Evolutionary conservation across 1,140 invertebrate genomes (phyloP).

Genomic region (Mactra quadrangularis): DNA sequence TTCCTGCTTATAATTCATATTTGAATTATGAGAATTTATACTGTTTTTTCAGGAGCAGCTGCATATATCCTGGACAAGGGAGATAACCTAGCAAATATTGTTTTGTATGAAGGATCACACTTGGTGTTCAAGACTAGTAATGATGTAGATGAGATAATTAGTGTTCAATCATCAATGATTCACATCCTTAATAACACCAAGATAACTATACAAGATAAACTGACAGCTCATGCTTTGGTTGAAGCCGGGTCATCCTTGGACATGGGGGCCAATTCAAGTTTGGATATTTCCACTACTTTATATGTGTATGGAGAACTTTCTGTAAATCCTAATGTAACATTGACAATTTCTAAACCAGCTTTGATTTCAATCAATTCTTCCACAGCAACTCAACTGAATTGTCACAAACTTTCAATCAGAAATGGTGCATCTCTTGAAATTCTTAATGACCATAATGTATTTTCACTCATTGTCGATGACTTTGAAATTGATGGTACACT

Average conservation of each 20-base stretch:
- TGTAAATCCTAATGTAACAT: slow-evolving; percentile 51
- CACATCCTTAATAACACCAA: slow-evolving; percentile 45
- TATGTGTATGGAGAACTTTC: slow-evolving; percentile 58
- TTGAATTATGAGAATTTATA: too few relatives aligned
- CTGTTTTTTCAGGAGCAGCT: slow-evolving; percentile 65
- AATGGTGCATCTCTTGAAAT: not conserved
- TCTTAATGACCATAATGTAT: slow-evolving; percentile 6
- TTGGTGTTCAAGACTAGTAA: slow-evolving; percentile 59
- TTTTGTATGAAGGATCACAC: slow-evolving; percentile 66
- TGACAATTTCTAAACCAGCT: slow-evolving; percentile 38
- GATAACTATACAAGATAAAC: slow-evolving; percentile 43
- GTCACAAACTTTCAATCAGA: not conserved
- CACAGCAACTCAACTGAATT: not conserved
- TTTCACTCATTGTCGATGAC: slow-evolving; percentile 42
- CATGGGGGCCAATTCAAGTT: slow-evolving; percentile 21
- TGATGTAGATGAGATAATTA: slow-evolving; percentile 50
- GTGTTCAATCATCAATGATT: slow-evolving; percentile 59
- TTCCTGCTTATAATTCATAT: too few relatives aligned
- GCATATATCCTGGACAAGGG: slow-evolving; percentile 63
- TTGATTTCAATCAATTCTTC: slow-evolving; percentile 32
- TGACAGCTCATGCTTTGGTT: slow-evolving; percentile 64
- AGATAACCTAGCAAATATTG: slow-evolving; percentile 58
- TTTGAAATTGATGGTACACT: slow-evolving; percentile 63
- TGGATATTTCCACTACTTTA: slow-evolving; percentile 43
- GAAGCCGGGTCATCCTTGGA: slow-evolving; percentile 37